A percentile compares a stretch with the other conserved stretches of the same genome.
Conservation (phyloP, 2,797 vertebrate species). For the Helicolenus hilgendorfi region DNA sequence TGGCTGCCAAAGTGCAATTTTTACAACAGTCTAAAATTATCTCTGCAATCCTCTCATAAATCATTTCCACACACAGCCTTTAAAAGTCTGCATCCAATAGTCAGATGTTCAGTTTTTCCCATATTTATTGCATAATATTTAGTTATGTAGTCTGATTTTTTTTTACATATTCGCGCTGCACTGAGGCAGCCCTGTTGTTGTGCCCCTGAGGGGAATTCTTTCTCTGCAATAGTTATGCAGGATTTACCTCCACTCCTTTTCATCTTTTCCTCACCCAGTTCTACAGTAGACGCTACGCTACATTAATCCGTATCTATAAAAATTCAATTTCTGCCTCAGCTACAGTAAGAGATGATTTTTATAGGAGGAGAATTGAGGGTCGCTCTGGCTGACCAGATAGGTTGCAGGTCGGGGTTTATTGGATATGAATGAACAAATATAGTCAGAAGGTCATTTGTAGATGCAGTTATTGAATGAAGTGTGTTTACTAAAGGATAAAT, state of each 20-base stretch:
- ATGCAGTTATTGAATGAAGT: background rate
- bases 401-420: background rate
- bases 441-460: slow-evolving; percentile 16
- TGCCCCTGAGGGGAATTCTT: slow-evolving; percentile 19
- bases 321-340: slow-evolving; percentile 43
- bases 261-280: slow-evolving; percentile 31
- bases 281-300: slow-evolving; percentile 32
- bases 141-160: background rate
- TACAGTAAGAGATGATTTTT: slow-evolving; percentile 27
- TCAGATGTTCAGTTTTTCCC: slow-evolving; percentile 22
- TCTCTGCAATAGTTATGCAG: slow-evolving; percentile 54
- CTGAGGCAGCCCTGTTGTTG: slow-evolving; percentile 24
- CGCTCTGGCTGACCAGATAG: background rate
- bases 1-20: slow-evolving; percentile 44
- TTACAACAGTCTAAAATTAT: slow-evolving; percentile 62
- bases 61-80: slow-evolving; percentile 34
- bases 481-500: background rate
- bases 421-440: background rate
- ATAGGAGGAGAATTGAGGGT: slow-evolving; percentile 5
- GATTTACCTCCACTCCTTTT: slow-evolving; percentile 60
- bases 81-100: slow-evolving; percentile 12
- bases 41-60: slow-evolving; percentile 28
- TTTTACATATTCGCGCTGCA: background rate
- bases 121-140: slow-evolving; percentile 48
- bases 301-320: slow-evolving; percentile 53